A percentile compares a stretch with the other conserved stretches of the same genome.
Conservation (phyloP, 2,797 vertebrate species). For the Malurus splendens region DNA sequence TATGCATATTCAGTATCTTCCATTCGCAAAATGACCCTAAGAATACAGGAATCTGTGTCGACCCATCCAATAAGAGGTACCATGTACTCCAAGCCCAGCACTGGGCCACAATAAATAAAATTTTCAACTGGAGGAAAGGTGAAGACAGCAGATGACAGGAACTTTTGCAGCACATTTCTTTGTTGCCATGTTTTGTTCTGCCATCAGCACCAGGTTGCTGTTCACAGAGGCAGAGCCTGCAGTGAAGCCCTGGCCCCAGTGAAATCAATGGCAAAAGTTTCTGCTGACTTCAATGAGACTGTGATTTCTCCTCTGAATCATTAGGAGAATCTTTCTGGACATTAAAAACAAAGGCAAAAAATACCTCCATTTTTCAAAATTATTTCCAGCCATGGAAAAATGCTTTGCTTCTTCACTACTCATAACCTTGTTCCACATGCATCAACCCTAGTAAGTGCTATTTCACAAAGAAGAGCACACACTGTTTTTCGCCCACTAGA, state of each 20-base stretch:
- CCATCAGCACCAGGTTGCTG: neutral
- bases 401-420: neutral
- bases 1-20: conserved; percentile 12
- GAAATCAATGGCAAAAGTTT: neutral
- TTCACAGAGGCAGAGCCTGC: neutral
- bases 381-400: neutral
- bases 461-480: conserved; percentile 11
- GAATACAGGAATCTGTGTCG: neutral
- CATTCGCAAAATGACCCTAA: neutral
- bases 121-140: neutral
- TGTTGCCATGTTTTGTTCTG: neutral
- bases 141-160: neutral
- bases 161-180: neutral
- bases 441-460: conserved; percentile 16
- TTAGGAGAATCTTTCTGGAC: neutral
- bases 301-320: neutral
- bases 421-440: neutral
- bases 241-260: neutral
- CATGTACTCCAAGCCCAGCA: neutral
- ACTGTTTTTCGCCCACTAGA: neutral
- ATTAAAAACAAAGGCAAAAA: neutral
- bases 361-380: neutral
- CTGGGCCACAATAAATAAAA: neutral
- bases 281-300: neutral
- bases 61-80: neutral